Evolutionary conservation across 1,140 invertebrate species (phyloP).

Genomic region (Campodea augens): DNA sequence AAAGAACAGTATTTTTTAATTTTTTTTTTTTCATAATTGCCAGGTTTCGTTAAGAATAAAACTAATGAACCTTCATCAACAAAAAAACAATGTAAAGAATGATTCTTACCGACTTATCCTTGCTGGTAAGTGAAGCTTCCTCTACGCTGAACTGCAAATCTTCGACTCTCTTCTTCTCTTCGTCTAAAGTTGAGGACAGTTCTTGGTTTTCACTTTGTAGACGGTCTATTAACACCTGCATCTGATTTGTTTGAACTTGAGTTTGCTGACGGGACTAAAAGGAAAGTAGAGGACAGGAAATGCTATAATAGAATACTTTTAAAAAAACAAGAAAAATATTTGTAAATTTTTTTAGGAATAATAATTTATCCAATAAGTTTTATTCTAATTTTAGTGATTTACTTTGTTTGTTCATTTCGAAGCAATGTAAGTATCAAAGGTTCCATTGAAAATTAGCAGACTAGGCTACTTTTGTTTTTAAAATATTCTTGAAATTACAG

Average conservation of each 20-base stretch:
- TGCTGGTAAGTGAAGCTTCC: slow-evolving; percentile 61
- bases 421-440: background rate
- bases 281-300: too few species aligned
- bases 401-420: slow-evolving; percentile 17
- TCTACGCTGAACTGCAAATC: slow-evolving; percentile 81
- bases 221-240: slow-evolving; percentile 25
- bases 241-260: slow-evolving; percentile 26
- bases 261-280: slow-evolving; percentile 32
- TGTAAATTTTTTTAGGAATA: slow-evolving; percentile 8
- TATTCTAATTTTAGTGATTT: slow-evolving; percentile 7
- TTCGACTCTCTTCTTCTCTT: slow-evolving; percentile 71
- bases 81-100: background rate
- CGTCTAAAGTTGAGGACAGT: slow-evolving; percentile 49
- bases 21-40: too few species aligned
- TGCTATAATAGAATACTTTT: slow-evolving; percentile 1
- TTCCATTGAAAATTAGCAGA: background rate
- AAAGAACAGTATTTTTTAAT: too few species aligned
- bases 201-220: slow-evolving; percentile 43
- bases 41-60: too few species aligned
- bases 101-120: slow-evolving; percentile 50
- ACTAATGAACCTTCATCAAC: too few species aligned
- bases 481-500: too few species aligned
- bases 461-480: too few species aligned
- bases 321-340: slow-evolving; percentile 11
- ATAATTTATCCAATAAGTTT: slow-evolving; percentile 8